Conservation (phyloP, 2,888 invertebrate species). For the Byasa hedistus region DNA sequence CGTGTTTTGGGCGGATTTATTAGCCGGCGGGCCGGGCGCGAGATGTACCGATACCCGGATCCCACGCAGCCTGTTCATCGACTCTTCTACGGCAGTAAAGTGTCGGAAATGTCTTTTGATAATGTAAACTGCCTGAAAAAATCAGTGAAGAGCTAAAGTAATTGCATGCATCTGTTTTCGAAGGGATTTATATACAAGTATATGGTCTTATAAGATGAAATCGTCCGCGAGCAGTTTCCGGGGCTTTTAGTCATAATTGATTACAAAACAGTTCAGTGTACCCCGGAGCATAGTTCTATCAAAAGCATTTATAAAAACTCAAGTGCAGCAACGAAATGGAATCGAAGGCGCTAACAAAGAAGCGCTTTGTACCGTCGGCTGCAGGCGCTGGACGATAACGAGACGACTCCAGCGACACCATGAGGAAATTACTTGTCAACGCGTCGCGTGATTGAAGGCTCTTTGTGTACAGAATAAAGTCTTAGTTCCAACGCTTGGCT, state of each 20-base stretch:
- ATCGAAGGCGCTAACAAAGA: slow-evolving; percentile 28
- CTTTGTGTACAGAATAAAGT: slow-evolving; percentile 5
- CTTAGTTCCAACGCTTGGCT: neutral
- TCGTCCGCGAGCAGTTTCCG: too few relatives aligned
- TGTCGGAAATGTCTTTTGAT: too few relatives aligned
- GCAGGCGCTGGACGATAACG: slow-evolving; percentile 22
- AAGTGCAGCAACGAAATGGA: neutral
- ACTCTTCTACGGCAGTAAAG: too few relatives aligned
- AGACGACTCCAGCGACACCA: slow-evolving; percentile 19
- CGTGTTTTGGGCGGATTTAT: slow-evolving; percentile 43
- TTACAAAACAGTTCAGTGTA: neutral
- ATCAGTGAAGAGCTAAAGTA: too few relatives aligned
- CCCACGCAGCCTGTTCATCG: too few relatives aligned
- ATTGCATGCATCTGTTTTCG: too few relatives aligned
- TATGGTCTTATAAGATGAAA: too few relatives aligned
- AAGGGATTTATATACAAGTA: too few relatives aligned
- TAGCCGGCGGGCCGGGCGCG: too few relatives aligned
- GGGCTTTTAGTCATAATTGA: too few relatives aligned
- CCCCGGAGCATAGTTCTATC: neutral
- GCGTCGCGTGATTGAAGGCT: slow-evolving; percentile 12
- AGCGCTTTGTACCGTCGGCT: slow-evolving; percentile 30
- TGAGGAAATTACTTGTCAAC: slow-evolving; percentile 23
- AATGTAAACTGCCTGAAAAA: too few relatives aligned
- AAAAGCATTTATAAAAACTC: slow-evolving; percentile 10
- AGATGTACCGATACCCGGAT: slow-evolving; percentile 33